Evolutionary conservation across 2,797 vertebrate genomes (phyloP), one percentile per base, ranked within the genome.

Genomic region (Sarcoramphus papa): DNA sequence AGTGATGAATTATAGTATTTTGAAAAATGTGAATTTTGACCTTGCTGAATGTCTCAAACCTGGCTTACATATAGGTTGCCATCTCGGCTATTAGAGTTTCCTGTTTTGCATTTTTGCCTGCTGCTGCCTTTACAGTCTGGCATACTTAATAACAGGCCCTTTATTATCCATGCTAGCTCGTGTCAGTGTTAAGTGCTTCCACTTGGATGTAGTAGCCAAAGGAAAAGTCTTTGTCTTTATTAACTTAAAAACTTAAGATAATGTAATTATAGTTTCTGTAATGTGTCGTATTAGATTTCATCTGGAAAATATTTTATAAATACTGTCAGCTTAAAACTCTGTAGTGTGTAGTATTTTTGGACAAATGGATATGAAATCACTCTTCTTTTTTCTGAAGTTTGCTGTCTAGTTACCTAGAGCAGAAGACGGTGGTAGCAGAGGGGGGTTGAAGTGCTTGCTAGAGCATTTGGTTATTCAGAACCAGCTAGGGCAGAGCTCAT

Each of bases 141-240:
- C 65, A 25, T 92, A 74, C 74, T 95, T 97, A 88, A 62, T 93
- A 95, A 85, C 45, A 85, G 78, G 47, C 59, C 79, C 69, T 93
- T 94, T 88, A 93, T 96, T 97, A 86, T 73, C 85, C 33, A 13
- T 68, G 51, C 88, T 88, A 53, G 48, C 93, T 88, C 8, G 30
- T 91, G 86, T 90, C 87, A 75, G 63, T 93, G 92, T 82, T 94
- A 90, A 83, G 86, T 91, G 85, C 83, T 92, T 91, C 85, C 75
- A 69, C 86, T 95, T 91, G 79, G 69, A 79, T 94, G 41, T 74
- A 76, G 72, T 82, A 78, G 91, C 87, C 82, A 56, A 77, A 93
- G 83, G 62, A 92, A 91, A 90, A 84, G 25, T 45, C 79, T 91
- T 90, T 90, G 85, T 80, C 83, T 83, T 73, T 90, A 90, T 89